phyloP scores from a whole-genome alignment of 2,888 invertebrate genomes.

The Eristalis pertinax region DNA sequence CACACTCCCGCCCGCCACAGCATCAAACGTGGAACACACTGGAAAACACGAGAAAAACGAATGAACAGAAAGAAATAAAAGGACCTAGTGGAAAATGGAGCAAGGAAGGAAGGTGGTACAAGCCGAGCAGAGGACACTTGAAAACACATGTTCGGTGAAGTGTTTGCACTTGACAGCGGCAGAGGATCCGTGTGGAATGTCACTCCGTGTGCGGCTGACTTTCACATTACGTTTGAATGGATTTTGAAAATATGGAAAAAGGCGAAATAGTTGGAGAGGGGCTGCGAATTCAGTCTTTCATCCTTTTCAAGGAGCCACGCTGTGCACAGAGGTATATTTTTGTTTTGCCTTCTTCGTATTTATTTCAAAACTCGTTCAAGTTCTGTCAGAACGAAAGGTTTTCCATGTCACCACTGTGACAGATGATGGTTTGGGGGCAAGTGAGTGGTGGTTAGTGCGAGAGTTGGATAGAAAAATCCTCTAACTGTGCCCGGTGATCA shows the following conservation, averaged over 20 bases:
- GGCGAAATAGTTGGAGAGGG: slow-evolving; percentile 11
- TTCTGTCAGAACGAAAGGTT: slow-evolving; percentile 35
- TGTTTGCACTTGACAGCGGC: slow-evolving; percentile 63
- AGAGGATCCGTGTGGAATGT: slow-evolving; percentile 44
- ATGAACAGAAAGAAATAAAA: neutral
- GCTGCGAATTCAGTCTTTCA: slow-evolving; percentile 16
- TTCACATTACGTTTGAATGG: slow-evolving; percentile 43
- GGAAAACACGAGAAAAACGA: neutral
- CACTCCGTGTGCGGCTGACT: slow-evolving; percentile 43
- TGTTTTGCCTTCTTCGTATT: neutral
- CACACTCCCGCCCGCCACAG: neutral
- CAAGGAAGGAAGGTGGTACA: slow-evolving; percentile 21
- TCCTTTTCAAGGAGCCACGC: slow-evolving; percentile 6
- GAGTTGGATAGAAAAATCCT: neutral
- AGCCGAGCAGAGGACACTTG: slow-evolving; percentile 44
- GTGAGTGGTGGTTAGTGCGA: neutral
- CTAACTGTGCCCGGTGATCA: slow-evolving; percentile 19
- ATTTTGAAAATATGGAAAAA: slow-evolving; percentile 26
- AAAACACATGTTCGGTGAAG: slow-evolving; percentile 60
- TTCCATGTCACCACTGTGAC: slow-evolving; percentile 18
- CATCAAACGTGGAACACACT: neutral
- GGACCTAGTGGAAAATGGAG: slow-evolving; percentile 35
- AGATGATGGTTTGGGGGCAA: slow-evolving; percentile 1
- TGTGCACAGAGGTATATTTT: slow-evolving; percentile 6
- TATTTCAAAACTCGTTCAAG: slow-evolving; percentile 31